Conservation (phyloP, 2,797 vertebrate species). For the Phoeniculus purpureus region DNA sequence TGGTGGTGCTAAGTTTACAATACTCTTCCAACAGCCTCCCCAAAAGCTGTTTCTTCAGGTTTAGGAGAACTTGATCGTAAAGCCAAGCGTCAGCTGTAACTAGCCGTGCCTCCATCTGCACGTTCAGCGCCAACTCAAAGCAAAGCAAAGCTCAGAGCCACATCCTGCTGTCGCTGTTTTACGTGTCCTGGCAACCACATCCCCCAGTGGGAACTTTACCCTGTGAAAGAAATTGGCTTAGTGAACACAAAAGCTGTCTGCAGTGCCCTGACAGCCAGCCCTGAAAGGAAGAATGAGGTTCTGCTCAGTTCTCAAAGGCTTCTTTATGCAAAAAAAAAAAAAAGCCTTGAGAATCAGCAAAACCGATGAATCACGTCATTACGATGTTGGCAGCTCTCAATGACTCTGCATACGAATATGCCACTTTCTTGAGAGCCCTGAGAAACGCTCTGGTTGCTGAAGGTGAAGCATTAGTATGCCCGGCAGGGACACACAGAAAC, state of each 20-base stretch:
- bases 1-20: background rate
- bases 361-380: slow-evolving; percentile 72
- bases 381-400: slow-evolving; percentile 65
- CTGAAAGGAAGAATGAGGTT: slow-evolving; percentile 65
- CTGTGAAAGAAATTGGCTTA: slow-evolving; percentile 68
- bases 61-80: background rate
- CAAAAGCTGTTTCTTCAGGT: background rate
- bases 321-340: slow-evolving; percentile 62
- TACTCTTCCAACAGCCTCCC: background rate
- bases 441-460: slow-evolving; percentile 62
- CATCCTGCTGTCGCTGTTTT: slow-evolving; percentile 13
- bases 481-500: slow-evolving; percentile 52
- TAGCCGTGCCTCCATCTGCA: background rate
- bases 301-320: slow-evolving; percentile 63
- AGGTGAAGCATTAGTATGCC: slow-evolving; percentile 66
- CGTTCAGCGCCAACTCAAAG: background rate
- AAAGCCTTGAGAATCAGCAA: slow-evolving; percentile 67
- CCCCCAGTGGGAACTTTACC: slow-evolving; percentile 57
- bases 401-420: slow-evolving; percentile 68
- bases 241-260: slow-evolving; percentile 67
- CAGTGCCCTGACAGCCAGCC: slow-evolving; percentile 43
- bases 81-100: background rate
- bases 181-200: slow-evolving; percentile 79
- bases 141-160: background rate
- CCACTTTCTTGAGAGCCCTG: slow-evolving; percentile 54